Percentiles rank a stretch among this genome's conserved stretches.
Conservation (phyloP, 2,113 vertebrate genomes). For the Nanorana parkeri region DNA sequence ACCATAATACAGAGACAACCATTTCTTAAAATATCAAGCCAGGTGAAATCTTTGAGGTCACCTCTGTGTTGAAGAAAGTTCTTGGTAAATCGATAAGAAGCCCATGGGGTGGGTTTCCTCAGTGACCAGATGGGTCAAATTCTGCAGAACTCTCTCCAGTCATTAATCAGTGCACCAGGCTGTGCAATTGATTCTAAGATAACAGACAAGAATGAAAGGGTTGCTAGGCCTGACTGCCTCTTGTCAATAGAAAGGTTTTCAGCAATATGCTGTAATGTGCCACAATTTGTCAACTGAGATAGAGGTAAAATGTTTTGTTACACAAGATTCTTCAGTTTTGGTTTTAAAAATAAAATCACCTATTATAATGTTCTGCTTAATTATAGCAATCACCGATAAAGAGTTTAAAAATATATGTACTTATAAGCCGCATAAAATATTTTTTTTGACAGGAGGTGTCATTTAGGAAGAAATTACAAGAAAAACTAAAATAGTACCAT, state of each 20-base stretch:
- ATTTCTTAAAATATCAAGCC: slow-evolving; percentile 56
- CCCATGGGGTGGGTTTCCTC: slow-evolving; percentile 63
- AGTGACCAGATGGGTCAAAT: slow-evolving; percentile 61
- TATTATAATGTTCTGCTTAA: too few relatives aligned
- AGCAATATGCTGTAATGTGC: slow-evolving; percentile 60
- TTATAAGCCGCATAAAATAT: too few relatives aligned
- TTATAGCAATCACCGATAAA: too few relatives aligned
- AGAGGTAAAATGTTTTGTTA: slow-evolving; percentile 46
- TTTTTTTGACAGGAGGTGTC: too few relatives aligned
- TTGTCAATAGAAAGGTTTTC: slow-evolving; percentile 61
- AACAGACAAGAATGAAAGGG: slow-evolving; percentile 62
- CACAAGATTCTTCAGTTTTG: not conserved
- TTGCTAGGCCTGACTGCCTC: slow-evolving; percentile 64
- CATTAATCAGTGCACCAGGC: slow-evolving; percentile 61
- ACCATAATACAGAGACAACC: slow-evolving; percentile 52
- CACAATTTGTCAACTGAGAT: slow-evolving; percentile 58
- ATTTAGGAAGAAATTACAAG: too few relatives aligned
- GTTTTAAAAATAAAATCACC: not conserved
- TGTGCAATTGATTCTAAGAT: slow-evolving; percentile 66
- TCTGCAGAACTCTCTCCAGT: slow-evolving; percentile 61
- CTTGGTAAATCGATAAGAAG: slow-evolving; percentile 61
- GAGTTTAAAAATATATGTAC: too few relatives aligned
- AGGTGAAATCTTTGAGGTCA: slow-evolving; percentile 60
- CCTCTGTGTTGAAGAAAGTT: slow-evolving; percentile 54
- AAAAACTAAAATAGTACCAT: too few relatives aligned